Evolutionary conservation across 64 coral and sea anemone genomes (phyloP).

Genomic region (Acropora yongei): DNA sequence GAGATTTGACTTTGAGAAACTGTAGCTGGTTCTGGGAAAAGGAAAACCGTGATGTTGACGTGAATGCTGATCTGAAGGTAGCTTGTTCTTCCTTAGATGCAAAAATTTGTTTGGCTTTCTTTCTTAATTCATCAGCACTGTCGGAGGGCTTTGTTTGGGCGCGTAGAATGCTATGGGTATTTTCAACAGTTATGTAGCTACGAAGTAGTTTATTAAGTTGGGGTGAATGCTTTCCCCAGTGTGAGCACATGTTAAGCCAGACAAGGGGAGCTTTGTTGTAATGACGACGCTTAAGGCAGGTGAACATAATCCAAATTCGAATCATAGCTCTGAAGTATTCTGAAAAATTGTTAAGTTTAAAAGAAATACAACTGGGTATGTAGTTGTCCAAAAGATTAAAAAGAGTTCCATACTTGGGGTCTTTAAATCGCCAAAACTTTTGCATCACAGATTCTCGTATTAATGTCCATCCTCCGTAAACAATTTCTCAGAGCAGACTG

Average conservation of each 20-base stretch:
- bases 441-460: background rate
- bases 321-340: constrained; percentile 54
- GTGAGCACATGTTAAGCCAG: constrained; percentile 7
- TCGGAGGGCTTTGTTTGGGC: constrained; percentile 41
- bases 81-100: background rate
- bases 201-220: constrained; percentile 4
- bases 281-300: constrained; percentile 34
- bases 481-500: constrained; percentile 16
- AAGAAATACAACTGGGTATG: no score
- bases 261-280: constrained; percentile 69
- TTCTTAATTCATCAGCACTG: constrained; percentile 22
- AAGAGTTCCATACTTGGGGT: constrained; percentile 10
- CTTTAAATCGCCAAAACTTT: constrained; percentile 24
- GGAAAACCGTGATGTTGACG: background rate
- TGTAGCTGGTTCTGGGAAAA: background rate
- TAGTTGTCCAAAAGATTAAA: constrained; percentile 33
- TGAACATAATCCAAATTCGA: constrained; percentile 52
- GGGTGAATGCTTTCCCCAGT: constrained; percentile 55
- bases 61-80: background rate
- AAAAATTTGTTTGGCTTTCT: constrained; percentile 23
- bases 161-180: constrained; percentile 53
- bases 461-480: constrained; percentile 23
- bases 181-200: constrained; percentile 31
- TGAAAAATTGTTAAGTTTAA: constrained; percentile 35
- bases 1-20: no score